Base-by-base conservation (phyloP, 2,888 invertebrate species). In the Mycalesis mineus region DNA sequence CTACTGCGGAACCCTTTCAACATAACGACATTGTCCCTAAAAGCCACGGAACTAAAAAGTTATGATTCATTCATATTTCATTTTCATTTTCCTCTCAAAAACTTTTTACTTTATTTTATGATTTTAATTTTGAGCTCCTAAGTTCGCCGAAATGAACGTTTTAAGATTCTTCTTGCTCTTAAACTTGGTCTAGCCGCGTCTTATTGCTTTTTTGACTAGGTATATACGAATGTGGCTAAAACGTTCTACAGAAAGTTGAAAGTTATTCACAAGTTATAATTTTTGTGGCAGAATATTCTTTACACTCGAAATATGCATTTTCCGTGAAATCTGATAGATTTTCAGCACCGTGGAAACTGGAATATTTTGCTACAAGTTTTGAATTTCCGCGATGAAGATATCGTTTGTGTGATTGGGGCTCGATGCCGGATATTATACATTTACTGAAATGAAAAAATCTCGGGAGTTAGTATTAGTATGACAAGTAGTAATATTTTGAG, bases 21-120 rank as follows among this genome's bases (percentile, higher is more conserved):
- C 44, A 8, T 53, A 57, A 60, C 44, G 44, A 50, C 48, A 57
- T 17, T 49, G 52, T 56, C 60, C 57, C 45, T 49, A 50, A 60
- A 53, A 31, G 55, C 59, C 14, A 39, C 14, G 49, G 17, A 39
- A 52, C 44, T 39, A 57, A 42, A 60, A 57, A 49, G 56, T 56
- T 60, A 56, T 49, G 55, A 48, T 55, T 55, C 47, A 59, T 55
- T 59, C 36, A 52, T 56, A 56, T 56, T 60, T 52, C 56, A 48
- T 60, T 55, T 22, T 55, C 33, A 33, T 49, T 49, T 41, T 42
- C 37, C 42, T 39, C 57, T 49, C 56, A 37, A 37, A 56, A 60
- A 52, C 52, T 55, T 55, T 47, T 31, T 8, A 45, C 47, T 56
- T 29, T 37, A 47, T 33, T 37, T 53, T 53, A 22, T 33, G 41